Evolutionary conservation across 2,888 invertebrate genomes (phyloP).

Genomic region (Agriopis aurantiaria): DNA sequence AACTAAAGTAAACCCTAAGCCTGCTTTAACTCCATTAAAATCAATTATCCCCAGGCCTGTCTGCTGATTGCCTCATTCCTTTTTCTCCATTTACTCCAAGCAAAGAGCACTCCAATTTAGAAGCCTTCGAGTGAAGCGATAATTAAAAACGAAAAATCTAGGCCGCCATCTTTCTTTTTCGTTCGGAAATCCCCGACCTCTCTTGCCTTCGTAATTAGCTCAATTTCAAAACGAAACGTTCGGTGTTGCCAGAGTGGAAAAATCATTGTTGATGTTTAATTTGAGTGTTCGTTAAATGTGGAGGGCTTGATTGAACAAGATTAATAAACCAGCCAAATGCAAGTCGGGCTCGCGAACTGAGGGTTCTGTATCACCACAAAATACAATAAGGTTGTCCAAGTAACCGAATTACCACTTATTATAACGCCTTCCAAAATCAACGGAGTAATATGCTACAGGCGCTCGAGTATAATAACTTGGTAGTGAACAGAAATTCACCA

Average conservation of each 20-base stretch:
- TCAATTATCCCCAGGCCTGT: slow-evolving; percentile 41
- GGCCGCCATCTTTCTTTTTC: slow-evolving; percentile 63
- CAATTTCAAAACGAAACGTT: slow-evolving; percentile 69
- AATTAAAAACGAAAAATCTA: slow-evolving; percentile 71
- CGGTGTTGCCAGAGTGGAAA: slow-evolving; percentile 62
- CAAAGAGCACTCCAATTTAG: slow-evolving; percentile 57
- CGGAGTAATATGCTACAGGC: too few species aligned
- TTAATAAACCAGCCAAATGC: background rate
- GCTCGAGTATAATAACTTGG: too few species aligned
- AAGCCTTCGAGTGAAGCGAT: slow-evolving; percentile 52
- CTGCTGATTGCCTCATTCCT: slow-evolving; percentile 43
- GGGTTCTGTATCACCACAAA: too few species aligned
- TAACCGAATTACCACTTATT: too few species aligned
- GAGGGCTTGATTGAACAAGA: slow-evolving; percentile 23
- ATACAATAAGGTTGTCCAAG: too few species aligned
- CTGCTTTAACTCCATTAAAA: slow-evolving; percentile 39
- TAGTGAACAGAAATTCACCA: too few species aligned
- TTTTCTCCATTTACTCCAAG: slow-evolving; percentile 46
- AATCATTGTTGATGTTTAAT: slow-evolving; percentile 47
- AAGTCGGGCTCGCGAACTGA: too few species aligned
- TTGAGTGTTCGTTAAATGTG: slow-evolving; percentile 47
- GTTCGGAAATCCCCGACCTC: slow-evolving; percentile 63
- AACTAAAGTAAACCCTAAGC: slow-evolving; percentile 22
- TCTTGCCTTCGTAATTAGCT: slow-evolving; percentile 71
- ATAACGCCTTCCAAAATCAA: too few species aligned